phyloP scores from a whole-genome alignment of 1,140 invertebrate genomes.

The Aradophagus sp. region DNA sequence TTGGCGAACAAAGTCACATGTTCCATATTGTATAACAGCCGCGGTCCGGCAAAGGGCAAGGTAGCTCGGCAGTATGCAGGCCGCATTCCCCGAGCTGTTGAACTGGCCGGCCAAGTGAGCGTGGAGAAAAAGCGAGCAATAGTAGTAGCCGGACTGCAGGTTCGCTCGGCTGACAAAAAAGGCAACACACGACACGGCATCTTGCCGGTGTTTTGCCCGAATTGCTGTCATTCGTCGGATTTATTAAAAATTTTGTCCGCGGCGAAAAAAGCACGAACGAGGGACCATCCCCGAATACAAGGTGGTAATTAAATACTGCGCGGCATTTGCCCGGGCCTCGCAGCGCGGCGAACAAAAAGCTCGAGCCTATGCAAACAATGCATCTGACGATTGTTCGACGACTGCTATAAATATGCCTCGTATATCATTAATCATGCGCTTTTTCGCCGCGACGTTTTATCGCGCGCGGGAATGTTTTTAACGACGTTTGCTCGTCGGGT shows the following conservation, averaged over 20 bases:
- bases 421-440: conserved; percentile 57
- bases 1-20: conserved; percentile 50
- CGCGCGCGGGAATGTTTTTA: conserved; percentile 42
- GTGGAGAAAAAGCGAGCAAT: conserved; percentile 53
- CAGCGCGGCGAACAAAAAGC: conserved; percentile 34
- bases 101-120: conserved; percentile 61
- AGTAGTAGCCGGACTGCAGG: conserved; percentile 40
- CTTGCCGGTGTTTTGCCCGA: conserved; percentile 55
- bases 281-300: conserved; percentile 56
- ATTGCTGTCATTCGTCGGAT: conserved; percentile 58
- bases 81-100: conserved; percentile 66
- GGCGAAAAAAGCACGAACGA: conserved; percentile 42
- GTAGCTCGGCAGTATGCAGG: conserved; percentile 58
- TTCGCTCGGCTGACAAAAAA: conserved; percentile 42
- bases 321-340: conserved; percentile 40
- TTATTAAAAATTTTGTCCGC: conserved; percentile 56
- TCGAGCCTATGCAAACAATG: conserved; percentile 56
- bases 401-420: conserved; percentile 56
- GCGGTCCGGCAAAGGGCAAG: conserved; percentile 57
- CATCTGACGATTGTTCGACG: conserved; percentile 37
- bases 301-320: conserved; percentile 61
- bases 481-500: conserved; percentile 27
- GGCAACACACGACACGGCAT: conserved; percentile 51
- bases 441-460: conserved; percentile 40
- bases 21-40: conserved; percentile 54